Conservation (phyloP, 2,113 vertebrate genomes). For the Glareola pratincola region DNA sequence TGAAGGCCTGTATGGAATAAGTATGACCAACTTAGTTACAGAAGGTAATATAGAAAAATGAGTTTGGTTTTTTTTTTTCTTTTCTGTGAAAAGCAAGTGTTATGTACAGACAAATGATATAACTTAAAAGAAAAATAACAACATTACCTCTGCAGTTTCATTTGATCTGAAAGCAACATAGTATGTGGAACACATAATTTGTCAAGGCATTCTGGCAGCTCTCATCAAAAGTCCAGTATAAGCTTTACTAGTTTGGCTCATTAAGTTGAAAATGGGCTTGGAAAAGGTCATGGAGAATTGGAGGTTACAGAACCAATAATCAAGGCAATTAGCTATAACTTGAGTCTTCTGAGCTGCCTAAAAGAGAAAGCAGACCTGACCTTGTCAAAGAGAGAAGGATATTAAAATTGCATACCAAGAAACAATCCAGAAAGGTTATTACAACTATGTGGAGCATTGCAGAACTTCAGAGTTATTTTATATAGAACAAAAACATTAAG, state of each 20-base stretch:
- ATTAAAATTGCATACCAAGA: conserved; percentile 32
- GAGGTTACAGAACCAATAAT: conserved; percentile 65
- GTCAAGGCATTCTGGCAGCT: conserved; percentile 40
- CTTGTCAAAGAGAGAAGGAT: background rate
- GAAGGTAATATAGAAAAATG: background rate
- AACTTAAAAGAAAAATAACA: conserved; percentile 41
- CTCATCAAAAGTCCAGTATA: conserved; percentile 48
- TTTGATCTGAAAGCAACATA: background rate
- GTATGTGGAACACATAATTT: conserved; percentile 47
- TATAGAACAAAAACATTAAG: background rate
- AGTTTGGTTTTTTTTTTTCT: background rate
- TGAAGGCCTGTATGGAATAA: background rate
- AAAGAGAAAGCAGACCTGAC: conserved; percentile 48
- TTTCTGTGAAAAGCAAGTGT: background rate
- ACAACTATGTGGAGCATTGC: background rate
- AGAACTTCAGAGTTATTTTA: background rate
- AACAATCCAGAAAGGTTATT: background rate
- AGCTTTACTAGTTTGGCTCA: conserved; percentile 55
- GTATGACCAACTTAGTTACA: background rate
- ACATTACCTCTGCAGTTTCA: background rate
- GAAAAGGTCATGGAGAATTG: conserved; percentile 58
- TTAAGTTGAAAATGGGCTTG: conserved; percentile 62
- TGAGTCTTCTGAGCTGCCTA: conserved; percentile 36
- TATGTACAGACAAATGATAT: conserved; percentile 29
- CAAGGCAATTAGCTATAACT: conserved; percentile 68